Base-by-base conservation (phyloP, 1,140 invertebrate genomes). In the Drosophila malerkotliana region DNA sequence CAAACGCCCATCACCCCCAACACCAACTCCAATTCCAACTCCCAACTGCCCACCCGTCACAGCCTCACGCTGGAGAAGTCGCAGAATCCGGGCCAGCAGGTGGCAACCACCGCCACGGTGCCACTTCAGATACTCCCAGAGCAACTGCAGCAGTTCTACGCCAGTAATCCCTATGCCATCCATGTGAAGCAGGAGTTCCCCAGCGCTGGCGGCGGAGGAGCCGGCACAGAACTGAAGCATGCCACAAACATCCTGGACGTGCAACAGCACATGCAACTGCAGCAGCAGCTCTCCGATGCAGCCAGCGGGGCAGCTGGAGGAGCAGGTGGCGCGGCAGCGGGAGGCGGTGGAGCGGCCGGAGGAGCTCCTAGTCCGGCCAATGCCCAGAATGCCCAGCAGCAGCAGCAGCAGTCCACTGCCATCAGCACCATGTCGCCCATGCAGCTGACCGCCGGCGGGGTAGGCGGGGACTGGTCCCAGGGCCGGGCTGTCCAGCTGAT, bases 401-500 rank as follows among this genome's bases (percentile, higher is more conserved):
- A 49, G 32, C 75, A 28, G 34, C 79, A 93, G 55, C 93, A 93
- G 61, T 93, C 94, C 45, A 85, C 88, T 7, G 85, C 83, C 37
- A 92, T 92, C 2, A 93, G 92, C 77, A 93, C 92, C 9, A 92
- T 92, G 53, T 92, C 92, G 4, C 92, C 92, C 0, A 92, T 93
- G 80, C 93, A 93, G 63, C 79, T 93, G 61, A 91, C 92, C 32
- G 76, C 87, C 9, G 80, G 90, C 3, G 78, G 90, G 49, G 78
- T 93, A 77, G 92, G 93, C 44, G 93, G 93, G 41, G 94, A 95
- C 39, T 94, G 94, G 92, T 92, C 93, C 26, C 94, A 94, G 39
- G 93, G 94, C 7, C 92, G 93, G 3, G 94, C 94, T 7, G 93
- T 95, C 9, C 96, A 97, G 92, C 95, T 97, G n/a, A 97, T 97